These are phyloP conservation scores for Scylla paramamosain DNA, from an alignment of 1,140 invertebrate species.

Conservation along the genomic window DNA sequence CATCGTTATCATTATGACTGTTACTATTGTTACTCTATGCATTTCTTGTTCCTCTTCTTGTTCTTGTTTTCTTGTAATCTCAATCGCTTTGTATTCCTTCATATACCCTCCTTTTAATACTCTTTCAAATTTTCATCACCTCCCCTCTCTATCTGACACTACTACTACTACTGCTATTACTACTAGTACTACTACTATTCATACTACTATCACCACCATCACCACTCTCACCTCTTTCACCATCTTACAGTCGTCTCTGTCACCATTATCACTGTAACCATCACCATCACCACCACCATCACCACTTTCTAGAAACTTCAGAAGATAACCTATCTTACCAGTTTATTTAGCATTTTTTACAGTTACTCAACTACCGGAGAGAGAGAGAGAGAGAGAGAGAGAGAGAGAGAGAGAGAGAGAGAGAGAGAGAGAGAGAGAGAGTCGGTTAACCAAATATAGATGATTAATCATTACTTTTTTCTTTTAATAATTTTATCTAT, in stretches of 20 bases:
- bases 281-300: no score
- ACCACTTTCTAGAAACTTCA: no score
- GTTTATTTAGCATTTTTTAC: no score
- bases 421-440: not conserved
- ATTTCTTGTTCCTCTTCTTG: not conserved
- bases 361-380: not conserved
- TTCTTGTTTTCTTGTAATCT: not conserved
- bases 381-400: not conserved
- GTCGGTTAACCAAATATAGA: no score
- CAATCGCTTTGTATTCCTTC: not conserved
- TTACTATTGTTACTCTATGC: no score
- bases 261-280: not conserved
- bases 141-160: not conserved
- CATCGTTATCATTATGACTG: no score
- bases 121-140: not conserved
- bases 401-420: slow-evolving; percentile 12
- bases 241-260: no score
- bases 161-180: not conserved
- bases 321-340: not conserved
- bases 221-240: not conserved
- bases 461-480: no score
- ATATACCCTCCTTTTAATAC: not conserved
- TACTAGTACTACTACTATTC: no score
- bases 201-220: not conserved
- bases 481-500: no score